These are phyloP conservation scores for Rambutsinella grinnellia DNA, from an alignment of 2,888 invertebrate species.

Conservation along the genomic window DNA sequence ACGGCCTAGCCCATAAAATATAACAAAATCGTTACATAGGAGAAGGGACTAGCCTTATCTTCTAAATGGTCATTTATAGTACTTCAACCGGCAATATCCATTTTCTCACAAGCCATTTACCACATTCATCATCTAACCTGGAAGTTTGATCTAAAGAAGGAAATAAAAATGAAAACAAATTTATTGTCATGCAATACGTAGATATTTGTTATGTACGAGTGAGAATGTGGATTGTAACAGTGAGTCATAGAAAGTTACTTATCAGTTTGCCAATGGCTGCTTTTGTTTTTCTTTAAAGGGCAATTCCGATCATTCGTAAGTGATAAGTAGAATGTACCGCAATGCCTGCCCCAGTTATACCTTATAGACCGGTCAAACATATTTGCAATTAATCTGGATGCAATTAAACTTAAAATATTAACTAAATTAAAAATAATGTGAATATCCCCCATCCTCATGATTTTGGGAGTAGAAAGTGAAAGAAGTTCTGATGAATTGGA, in stretches of 20 bases:
- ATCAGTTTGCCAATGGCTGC: neutral
- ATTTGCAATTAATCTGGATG: neutral
- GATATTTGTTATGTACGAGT: neutral
- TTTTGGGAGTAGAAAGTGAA: neutral
- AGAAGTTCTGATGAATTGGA: neutral
- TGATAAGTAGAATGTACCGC: no score
- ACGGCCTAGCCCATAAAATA: neutral
- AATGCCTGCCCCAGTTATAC: no score
- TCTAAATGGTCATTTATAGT: conserved; percentile 33
- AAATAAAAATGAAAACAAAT: conserved; percentile 34
- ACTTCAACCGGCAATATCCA: neutral
- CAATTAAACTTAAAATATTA: neutral
- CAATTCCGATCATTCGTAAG: no score
- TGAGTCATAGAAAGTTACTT: neutral
- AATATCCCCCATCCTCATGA: neutral
- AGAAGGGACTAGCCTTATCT: conserved; percentile 31
- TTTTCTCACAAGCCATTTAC: conserved; percentile 10
- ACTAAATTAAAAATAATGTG: neutral
- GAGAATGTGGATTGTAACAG: neutral
- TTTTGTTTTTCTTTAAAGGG: no score
- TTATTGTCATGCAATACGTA: conserved; percentile 37
- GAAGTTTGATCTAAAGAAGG: no score
- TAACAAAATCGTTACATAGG: neutral
- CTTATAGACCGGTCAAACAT: neutral
- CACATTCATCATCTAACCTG: conserved; percentile 17